Evolutionary conservation across 1,140 invertebrate species (phyloP), one percentile per base, ranked within the genome.

Genomic region (Coenobita brevimanus): DNA sequence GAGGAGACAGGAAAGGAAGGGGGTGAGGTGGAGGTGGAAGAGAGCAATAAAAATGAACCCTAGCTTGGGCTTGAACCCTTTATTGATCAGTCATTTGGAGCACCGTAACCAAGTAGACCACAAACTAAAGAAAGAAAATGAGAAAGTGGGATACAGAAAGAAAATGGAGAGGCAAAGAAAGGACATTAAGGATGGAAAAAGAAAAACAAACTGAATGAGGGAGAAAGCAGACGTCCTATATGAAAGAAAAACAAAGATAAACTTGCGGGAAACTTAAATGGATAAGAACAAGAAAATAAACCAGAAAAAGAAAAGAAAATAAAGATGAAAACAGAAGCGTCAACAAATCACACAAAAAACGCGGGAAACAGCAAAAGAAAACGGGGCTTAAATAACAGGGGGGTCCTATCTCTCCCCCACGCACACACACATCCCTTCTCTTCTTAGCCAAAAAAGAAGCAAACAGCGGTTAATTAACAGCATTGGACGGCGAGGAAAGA

Each of bases 391-490:
- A 62, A 30, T 54, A 8, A 76, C 13, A 27, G 27, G 64, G 24
- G 27, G 69, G 24, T 3, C 10, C 36, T 43, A 24, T 33, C 15
- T 6, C 64, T n/a, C n/a, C 30, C 30, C 30, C 41, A 21, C 73
- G 27, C 73, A 38, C 73, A 43, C 38, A 38, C 73, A 41, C 21
- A 38, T 43, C 41, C 46, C 46, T 50, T 6, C 46, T 17, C 46
- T 17, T 17, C 46, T 17, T 46, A 43, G 43, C 27, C 17, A 27
- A 46, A 50, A 30, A 50, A 79, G 41, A 82, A 69, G 38, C 80
- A 82, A 82, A 82, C 80, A 82, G 80, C 24, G 80, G 60, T 82
- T 82, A 82, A 82, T 82, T 82, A 82, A 38, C 64, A 62, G 67
- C 80, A 82, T 64, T 82, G 41, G 80, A 76, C 73, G 46, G 73